Base-by-base conservation (phyloP, 2,797 vertebrate species). In the Fratercula arctica region DNA sequence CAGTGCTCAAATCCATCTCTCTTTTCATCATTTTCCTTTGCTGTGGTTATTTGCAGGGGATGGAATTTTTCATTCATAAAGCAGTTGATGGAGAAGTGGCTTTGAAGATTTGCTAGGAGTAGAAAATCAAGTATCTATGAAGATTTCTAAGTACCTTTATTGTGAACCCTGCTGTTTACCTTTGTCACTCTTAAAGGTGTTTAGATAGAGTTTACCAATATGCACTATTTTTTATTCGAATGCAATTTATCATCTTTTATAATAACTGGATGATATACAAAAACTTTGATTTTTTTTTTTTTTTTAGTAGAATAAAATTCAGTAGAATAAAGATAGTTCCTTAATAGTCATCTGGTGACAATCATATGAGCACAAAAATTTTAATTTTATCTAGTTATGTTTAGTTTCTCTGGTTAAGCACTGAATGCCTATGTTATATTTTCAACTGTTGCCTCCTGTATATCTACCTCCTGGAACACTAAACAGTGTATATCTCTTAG, bases 311-410 rank as follows among this genome's bases (percentile, higher is more conserved):
- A 87, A 63, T 33, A 43, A 45, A 86, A 75, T 63, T 67, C 37
- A 24, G 3, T 68, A 35, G 8, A 78, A 10, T 50, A 57, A 54
- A 54, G 5, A 31, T 12, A 60, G 21, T 35, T 56, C 17, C 7
- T 51, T 73, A 45, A 39, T 9, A 54, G n/a, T 73, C 18, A 50
- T 21, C 56, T 81, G n/a, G 1, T 70, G 23, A 61, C 24, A 15
- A 26, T 29, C 0, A 0, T 13, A 51, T 18, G 4, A 77, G 13
- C 33, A 46, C 5, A 70, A 70, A 41, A 60, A n/a, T 0, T 6
- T 33, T 33, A 33, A 13, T 15, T 85, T 86, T 85, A 46, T 79
- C 7, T 57, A n/a, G 70, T 37, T 72, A 13, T 50, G 15, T 11
- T 53, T 21, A 17, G 4, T 61, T 85, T 76, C 53, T 39, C 20